Evolutionary conservation across 2,888 invertebrate species (phyloP).

Genomic region (Leptarthrus brevirostris): DNA sequence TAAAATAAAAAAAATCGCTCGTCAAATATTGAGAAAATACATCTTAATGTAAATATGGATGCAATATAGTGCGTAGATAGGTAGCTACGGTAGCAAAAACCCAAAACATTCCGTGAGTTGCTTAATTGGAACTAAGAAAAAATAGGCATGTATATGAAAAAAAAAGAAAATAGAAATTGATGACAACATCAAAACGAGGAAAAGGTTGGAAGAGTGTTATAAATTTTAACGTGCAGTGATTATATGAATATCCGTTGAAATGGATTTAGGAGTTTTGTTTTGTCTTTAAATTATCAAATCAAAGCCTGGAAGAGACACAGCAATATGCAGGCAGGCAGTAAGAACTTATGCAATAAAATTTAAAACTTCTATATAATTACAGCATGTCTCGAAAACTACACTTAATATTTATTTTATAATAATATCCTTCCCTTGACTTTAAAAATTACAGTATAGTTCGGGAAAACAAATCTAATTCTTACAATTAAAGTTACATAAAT

Average conservation of each 20-base stretch:
- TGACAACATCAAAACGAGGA: conserved; percentile 34
- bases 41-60: conserved; percentile 18
- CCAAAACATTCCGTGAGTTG: conserved; percentile 46
- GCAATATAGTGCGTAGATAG: conserved; percentile 36
- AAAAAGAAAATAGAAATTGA: conserved; percentile 10
- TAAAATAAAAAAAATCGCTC: conserved; percentile 9
- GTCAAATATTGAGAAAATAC: conserved; percentile 26
- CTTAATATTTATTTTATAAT: conserved; percentile 7
- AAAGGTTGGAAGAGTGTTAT: conserved; percentile 1
- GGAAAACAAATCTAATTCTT: conserved; percentile 35
- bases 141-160: not conserved
- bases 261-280: conserved; percentile 4
- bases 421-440: conserved; percentile 32
- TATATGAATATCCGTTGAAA: not conserved
- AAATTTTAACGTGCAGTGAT: conserved; percentile 23
- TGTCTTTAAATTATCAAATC: not conserved
- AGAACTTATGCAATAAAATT: conserved; percentile 20
- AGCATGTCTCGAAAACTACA: not conserved
- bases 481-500: conserved; percentile 31
- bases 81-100: conserved; percentile 5
- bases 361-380: conserved; percentile 1
- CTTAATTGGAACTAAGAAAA: conserved; percentile 15
- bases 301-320: not conserved
- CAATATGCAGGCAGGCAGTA: conserved; percentile 29
- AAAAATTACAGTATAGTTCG: not conserved